Base-by-base conservation (phyloP, 2,113 vertebrate species). In the Chloroceryle aenea region DNA sequence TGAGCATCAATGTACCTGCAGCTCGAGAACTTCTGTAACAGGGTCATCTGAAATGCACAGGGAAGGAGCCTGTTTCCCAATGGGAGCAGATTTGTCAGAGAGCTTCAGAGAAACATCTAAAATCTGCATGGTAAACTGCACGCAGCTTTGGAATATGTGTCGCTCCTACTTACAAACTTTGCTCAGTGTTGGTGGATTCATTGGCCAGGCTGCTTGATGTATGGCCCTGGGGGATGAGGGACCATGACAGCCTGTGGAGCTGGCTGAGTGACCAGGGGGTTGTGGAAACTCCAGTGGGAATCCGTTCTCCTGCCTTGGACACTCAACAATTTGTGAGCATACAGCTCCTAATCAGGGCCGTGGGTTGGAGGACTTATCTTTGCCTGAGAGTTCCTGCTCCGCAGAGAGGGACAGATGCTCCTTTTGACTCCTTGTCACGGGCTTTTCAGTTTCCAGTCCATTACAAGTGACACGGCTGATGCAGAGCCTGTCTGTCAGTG, bases 381-480 rank as follows among this genome's bases (percentile, higher is more conserved):
- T 86, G 83, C 93, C 83, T 47, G 91, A 88, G 83, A 73, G 85
- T 2, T 55, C 20, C 42, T 34, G 61, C 79, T 80, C 89, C 40
- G 69, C 75, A 80, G 73, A 55, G 88, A 87, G 97, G 97, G 96
- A 71, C 64, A 56, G 94, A 96, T 82, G 78, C 97, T 95, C 85
- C 61, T 95, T 71, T 58, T 95, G 97, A 71, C 71, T 96, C 93
- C 96, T 97, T 95, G 97, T 94, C 78, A 8, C 89, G 91, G 85
- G 95, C 98, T 98, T 97, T 98, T 97, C 97, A 92, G 97, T 99
- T 99, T 98, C 98, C 98, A 98, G 97, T 92, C 99, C 98, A 99
- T 99, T 99, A 98, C 96, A 98, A 92, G 96, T 93, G 98, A 97
- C 98, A 98, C 53, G 94, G 96, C 81, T 6, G 85, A 98, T 98